A percentile compares a stretch with the other conserved stretches of the same genome.
Evolutionary conservation across 2,113 vertebrate genomes (phyloP).

Genomic region (Odontesthes bonariensis): DNA sequence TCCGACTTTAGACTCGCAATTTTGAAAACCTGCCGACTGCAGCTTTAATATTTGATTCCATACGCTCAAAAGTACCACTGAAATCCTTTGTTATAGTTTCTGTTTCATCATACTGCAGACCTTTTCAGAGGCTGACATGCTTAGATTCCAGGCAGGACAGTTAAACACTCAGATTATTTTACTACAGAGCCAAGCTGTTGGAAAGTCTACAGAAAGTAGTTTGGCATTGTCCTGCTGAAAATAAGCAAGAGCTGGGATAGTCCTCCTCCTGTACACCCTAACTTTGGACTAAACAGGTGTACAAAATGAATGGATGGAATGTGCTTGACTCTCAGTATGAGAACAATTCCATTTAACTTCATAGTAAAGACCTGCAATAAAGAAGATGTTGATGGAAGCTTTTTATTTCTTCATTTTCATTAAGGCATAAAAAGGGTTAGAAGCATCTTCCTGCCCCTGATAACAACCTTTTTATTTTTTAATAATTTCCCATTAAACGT

Average conservation of each 20-base stretch:
- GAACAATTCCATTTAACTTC: slow-evolving; percentile 31
- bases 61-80: too few species aligned
- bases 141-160: too few species aligned
- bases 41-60: too few species aligned
- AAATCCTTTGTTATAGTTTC: too few species aligned
- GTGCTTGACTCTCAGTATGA: slow-evolving; percentile 17
- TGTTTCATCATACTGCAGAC: too few species aligned
- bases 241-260: background rate
- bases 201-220: too few species aligned
- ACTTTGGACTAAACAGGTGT: too few species aligned
- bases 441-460: slow-evolving; percentile 24
- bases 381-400: slow-evolving; percentile 19
- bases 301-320: background rate
- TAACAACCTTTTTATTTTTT: slow-evolving; percentile 10
- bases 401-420: slow-evolving; percentile 42
- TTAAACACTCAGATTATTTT: background rate
- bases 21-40: too few species aligned
- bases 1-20: too few species aligned
- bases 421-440: slow-evolving; percentile 5
- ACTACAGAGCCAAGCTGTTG: too few species aligned
- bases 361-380: slow-evolving; percentile 37
- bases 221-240: background rate
- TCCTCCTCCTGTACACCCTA: background rate
- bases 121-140: background rate
- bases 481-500: too few species aligned